Evolutionary conservation across 2,113 vertebrate genomes (phyloP).

Genomic region (Oxyura jamaicensis): DNA sequence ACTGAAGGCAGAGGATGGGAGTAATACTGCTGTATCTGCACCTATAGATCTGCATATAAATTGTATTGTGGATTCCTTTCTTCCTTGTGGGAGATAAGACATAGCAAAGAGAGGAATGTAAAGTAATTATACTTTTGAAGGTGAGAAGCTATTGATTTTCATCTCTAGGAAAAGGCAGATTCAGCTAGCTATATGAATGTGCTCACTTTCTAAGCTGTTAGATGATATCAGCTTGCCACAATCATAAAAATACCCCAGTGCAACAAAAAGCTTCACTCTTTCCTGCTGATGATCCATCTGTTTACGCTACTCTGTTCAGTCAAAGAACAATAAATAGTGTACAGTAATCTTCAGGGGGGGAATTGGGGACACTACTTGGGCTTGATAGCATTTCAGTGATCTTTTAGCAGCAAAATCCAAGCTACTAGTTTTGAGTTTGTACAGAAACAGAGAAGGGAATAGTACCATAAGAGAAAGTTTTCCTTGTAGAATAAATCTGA

Average conservation of each 20-base stretch:
- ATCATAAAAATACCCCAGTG: neutral
- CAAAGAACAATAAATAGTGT: neutral
- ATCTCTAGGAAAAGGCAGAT: neutral
- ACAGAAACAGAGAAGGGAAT: neutral
- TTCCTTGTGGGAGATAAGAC: neutral
- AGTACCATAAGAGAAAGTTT: neutral
- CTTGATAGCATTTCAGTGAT: neutral
- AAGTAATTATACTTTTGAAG: neutral
- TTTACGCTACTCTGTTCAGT: neutral
- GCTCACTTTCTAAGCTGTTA: neutral
- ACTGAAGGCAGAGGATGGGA: neutral
- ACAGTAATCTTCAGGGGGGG: neutral
- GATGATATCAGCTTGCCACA: neutral
- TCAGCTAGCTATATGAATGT: neutral
- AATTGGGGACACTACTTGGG: neutral
- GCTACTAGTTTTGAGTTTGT: neutral
- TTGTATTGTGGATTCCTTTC: neutral
- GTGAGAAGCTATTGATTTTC: neutral
- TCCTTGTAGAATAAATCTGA: neutral
- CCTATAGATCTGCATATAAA: neutral
- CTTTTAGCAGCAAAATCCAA: slow-evolving; percentile 3
- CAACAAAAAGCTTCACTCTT: neutral
- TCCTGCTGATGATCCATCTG: neutral
- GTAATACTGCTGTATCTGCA: neutral
- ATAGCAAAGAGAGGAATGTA: neutral